A percentile compares a stretch with the other conserved stretches of the same genome.
Evolutionary conservation across 2,888 invertebrate genomes (phyloP).

Genomic region (Cephus spinipes): DNA sequence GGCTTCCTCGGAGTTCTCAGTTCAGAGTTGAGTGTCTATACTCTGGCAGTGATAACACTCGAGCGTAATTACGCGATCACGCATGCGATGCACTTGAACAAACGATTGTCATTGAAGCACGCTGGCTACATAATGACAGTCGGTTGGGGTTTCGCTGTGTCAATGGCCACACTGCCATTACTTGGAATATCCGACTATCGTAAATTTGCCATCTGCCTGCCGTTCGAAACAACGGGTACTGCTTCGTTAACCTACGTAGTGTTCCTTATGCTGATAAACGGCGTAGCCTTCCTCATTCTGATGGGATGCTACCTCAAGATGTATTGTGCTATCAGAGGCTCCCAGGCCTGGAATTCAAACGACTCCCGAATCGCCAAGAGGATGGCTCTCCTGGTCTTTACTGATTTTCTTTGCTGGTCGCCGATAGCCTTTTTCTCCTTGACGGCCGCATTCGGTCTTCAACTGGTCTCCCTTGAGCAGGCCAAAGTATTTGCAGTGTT

Average conservation of each 20-base stretch:
- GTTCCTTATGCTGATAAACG: constrained; percentile 91
- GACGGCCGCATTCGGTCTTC: constrained; percentile 92
- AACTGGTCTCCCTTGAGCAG: constrained; percentile 91
- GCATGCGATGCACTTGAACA: constrained; percentile 97
- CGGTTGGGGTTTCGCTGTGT: constrained; percentile 92
- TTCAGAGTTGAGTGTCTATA: constrained; percentile 94
- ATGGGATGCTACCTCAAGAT: constrained; percentile 97
- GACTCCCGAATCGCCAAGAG: constrained; percentile 96
- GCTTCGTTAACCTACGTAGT: constrained; percentile 90
- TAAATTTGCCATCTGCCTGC: constrained; percentile 96
- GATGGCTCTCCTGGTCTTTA: constrained; percentile 96
- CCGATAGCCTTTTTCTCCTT: constrained; percentile 96
- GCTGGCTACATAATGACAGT: constrained; percentile 92
- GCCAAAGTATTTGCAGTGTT: constrained; percentile 97
- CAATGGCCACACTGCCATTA: constrained; percentile 90
- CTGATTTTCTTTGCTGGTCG: constrained; percentile 98
- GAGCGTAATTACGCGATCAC: constrained; percentile 98
- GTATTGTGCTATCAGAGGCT: constrained; percentile 98
- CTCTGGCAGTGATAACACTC: constrained; percentile 94
- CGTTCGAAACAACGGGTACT: constrained; percentile 88
- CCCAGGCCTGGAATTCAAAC: constrained; percentile 97
- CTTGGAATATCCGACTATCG: constrained; percentile 94
- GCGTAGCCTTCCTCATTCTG: constrained; percentile 92
- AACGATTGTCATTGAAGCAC: constrained; percentile 89
- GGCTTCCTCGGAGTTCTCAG: constrained; percentile 95